Conservation (phyloP, 1,140 invertebrate genomes). For the Drosophila novamexicana region DNA sequence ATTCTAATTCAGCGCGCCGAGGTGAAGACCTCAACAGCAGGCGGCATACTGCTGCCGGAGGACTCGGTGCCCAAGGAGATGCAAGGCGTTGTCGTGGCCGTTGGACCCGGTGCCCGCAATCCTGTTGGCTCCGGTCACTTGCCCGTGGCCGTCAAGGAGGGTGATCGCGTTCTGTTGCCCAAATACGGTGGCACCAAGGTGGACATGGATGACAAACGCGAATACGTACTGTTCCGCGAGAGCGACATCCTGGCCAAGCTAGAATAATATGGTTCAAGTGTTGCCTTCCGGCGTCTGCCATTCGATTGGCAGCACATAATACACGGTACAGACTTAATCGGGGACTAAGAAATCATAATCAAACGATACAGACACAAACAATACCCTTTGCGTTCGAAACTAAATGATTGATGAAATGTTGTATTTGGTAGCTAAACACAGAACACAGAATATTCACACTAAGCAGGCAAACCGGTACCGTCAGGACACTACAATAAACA, state of each 20-base stretch:
- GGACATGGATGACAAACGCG: conserved; percentile 91
- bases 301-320: not conserved
- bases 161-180: conserved; percentile 97
- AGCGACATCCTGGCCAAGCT: conserved; percentile 98
- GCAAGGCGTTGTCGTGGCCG: conserved; percentile 96
- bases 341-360: not conserved
- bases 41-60: conserved; percentile 98
- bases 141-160: conserved; percentile 93
- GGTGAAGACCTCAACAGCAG: conserved; percentile 96
- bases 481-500: conserved; percentile 40
- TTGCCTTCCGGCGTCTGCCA: not conserved
- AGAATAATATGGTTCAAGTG: conserved; percentile 80
- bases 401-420: conserved; percentile 78
- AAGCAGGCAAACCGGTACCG: not conserved
- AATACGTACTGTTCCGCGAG: conserved; percentile 98
- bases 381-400: conserved; percentile 65
- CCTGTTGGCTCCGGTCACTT: conserved; percentile 94
- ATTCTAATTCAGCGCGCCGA: conserved; percentile 97
- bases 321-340: not conserved
- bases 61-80: conserved; percentile 97
- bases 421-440: conserved; percentile 61
- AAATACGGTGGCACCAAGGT: conserved; percentile 99
- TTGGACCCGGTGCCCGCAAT: conserved; percentile 94
- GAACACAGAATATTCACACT: not conserved
- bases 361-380: not conserved